Base-by-base conservation (phyloP, 2,888 invertebrate genomes). In the Lasioglossum vierecki region DNA sequence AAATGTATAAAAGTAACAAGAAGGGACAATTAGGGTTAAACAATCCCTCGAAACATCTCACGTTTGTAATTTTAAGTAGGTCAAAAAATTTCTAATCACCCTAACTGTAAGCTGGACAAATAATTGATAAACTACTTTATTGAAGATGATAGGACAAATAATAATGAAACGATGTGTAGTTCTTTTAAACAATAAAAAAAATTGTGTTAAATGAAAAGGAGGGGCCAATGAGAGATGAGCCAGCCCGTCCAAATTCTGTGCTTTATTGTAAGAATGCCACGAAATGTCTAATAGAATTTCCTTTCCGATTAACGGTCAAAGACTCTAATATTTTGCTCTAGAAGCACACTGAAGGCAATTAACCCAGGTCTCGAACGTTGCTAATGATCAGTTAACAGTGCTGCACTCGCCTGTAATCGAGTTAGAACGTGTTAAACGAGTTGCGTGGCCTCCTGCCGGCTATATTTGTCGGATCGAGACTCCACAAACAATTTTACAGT, bases 381-480 rank as follows among this genome's bases (percentile, higher is more conserved):
- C 72, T 72, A 72, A 72, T 72, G 46, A 46, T 30, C 49, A 30
- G 72, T 30, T 72, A 46, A 46, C 72, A 72, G 72, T 46, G 11
- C 8, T 26, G 72, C 72, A 63, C 63, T 63, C 26, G 30, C 30
- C 5, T 26, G 44, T 44, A 71, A 71, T 71, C 71, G 44, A 71
- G 71, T 71, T 71, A 71, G 26, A 71, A 26, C 13, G 26, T 44
- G 15, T 44, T 35, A 46, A 71, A 71, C 39, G 35, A 71, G 44
- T 71, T 71, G 26, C 18, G 71, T 8, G 44, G 44, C 26, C 44
- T 44, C 44, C 44, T 18, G 63, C 15, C 30, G 63, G 15, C 63
- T 63, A 30, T 30, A 71, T 71, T 71, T 46, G 46, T 71, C 44
- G 44, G 15, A 30, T 44, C 18, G 26, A n/a, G 26, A 6, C 13